These are phyloP conservation scores for Synanthedon myopaeformis DNA, from an alignment of 2,888 invertebrate genomes.

Conservation along the genomic window DNA sequence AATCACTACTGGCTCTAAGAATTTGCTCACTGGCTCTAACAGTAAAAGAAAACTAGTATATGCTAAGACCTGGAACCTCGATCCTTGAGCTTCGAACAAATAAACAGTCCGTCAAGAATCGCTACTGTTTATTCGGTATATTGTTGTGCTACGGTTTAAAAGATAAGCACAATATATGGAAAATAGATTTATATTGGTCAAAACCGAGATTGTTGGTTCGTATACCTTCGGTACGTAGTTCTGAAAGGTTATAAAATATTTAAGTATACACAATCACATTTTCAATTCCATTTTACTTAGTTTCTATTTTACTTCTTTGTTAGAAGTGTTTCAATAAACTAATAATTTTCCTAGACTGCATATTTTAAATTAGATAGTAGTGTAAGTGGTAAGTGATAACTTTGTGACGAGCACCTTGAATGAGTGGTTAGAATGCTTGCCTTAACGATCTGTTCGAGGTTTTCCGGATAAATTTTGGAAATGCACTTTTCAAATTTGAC, in stretches of 20 bases:
- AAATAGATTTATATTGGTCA: not conserved
- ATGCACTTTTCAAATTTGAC: too few species aligned
- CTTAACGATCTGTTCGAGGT: too few species aligned
- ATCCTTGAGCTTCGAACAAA: too few species aligned
- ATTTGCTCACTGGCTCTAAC: too few species aligned
- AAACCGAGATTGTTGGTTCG: not conserved
- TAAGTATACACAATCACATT: not conserved
- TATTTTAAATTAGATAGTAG: too few species aligned
- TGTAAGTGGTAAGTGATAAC: too few species aligned
- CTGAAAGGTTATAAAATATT: slow-evolving; percentile 4
- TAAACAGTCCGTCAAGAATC: not conserved
- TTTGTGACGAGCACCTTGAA: too few species aligned
- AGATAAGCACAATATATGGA: not conserved
- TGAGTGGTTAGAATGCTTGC: too few species aligned
- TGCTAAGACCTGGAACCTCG: too few species aligned
- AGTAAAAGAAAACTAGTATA: too few species aligned
- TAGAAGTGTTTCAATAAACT: not conserved
- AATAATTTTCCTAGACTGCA: not conserved
- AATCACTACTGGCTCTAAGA: too few species aligned
- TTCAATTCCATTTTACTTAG: not conserved
- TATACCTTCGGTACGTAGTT: not conserved
- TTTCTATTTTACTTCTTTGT: not conserved
- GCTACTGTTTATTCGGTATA: not conserved
- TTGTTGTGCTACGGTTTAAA: not conserved
- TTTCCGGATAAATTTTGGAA: too few species aligned